Percentiles rank a stretch among this genome's conserved stretches.
phyloP scores from a whole-genome alignment of 2,888 invertebrate genomes.

The Microctonus brassicae region DNA sequence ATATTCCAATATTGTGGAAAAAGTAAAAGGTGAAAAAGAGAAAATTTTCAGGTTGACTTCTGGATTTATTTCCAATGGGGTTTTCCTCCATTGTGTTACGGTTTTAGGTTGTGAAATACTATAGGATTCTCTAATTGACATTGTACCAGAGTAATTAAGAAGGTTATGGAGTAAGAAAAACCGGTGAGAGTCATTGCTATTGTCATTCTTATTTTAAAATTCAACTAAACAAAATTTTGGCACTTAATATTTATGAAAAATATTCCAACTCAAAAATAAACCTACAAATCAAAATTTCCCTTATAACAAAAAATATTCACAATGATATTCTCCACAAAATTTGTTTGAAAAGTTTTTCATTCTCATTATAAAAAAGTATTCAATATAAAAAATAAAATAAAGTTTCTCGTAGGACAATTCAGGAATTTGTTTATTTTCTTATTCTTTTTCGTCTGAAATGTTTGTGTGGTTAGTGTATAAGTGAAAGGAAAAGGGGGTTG shows the following conservation, averaged over 20 bases:
- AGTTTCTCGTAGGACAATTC: too few species aligned
- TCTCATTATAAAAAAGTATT: too few species aligned
- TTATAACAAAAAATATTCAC: too few species aligned
- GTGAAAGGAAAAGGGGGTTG: background rate
- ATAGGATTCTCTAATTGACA: background rate
- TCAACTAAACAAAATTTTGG: background rate
- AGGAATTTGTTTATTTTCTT: background rate
- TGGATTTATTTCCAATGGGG: background rate
- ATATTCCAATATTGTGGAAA: background rate
- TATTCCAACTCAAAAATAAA: too few species aligned
- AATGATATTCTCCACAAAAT: too few species aligned
- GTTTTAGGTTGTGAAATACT: background rate
- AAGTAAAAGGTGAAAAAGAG: background rate
- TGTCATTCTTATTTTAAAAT: too few species aligned
- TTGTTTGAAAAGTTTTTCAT: too few species aligned
- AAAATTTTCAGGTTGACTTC: background rate
- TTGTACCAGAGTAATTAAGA: background rate
- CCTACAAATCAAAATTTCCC: too few species aligned
- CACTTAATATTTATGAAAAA: too few species aligned
- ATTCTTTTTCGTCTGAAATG: background rate
- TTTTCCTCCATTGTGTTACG: background rate
- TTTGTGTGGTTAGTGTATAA: constrained; percentile 1
- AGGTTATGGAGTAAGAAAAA: background rate
- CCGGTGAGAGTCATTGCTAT: background rate
- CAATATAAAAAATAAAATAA: too few species aligned